Conservation (phyloP, 2,797 vertebrate species). For the Sarcophilus harrisii region DNA sequence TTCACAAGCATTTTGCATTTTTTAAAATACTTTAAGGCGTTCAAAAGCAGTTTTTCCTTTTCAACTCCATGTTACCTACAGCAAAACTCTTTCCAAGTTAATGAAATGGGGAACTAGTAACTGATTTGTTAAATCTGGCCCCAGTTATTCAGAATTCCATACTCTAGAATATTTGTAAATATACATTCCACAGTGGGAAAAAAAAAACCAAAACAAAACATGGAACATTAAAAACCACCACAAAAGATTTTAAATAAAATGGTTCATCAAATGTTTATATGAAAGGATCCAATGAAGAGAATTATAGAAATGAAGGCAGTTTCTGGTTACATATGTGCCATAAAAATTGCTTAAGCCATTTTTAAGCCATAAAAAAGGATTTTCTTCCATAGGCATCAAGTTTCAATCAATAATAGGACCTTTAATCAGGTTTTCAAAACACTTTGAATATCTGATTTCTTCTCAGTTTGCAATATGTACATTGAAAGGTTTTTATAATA, state of each 20-base stretch:
- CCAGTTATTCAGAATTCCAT: background rate
- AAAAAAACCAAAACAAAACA: background rate
- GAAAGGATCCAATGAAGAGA: background rate
- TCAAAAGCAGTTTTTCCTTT: background rate
- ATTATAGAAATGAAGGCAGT: background rate
- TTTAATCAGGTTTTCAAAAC: background rate
- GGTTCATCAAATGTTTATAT: background rate
- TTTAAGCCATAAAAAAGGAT: background rate
- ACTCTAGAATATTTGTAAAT: background rate
- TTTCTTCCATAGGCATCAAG: background rate
- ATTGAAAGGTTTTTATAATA: background rate
- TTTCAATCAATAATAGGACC: background rate
- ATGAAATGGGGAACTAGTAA: background rate
- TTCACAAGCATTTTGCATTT: constrained; percentile 41
- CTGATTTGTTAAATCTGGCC: background rate
- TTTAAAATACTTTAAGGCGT: background rate
- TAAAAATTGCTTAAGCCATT: background rate
- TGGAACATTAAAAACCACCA: background rate
- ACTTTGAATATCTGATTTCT: background rate
- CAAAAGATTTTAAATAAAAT: background rate
- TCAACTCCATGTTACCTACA: constrained; percentile 7
- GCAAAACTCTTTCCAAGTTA: background rate
- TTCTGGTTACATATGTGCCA: background rate
- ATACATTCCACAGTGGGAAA: background rate
- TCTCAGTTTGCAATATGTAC: background rate